phyloP scores from a whole-genome alignment of 2,113 vertebrate species.

The Crocuta crocuta region DNA sequence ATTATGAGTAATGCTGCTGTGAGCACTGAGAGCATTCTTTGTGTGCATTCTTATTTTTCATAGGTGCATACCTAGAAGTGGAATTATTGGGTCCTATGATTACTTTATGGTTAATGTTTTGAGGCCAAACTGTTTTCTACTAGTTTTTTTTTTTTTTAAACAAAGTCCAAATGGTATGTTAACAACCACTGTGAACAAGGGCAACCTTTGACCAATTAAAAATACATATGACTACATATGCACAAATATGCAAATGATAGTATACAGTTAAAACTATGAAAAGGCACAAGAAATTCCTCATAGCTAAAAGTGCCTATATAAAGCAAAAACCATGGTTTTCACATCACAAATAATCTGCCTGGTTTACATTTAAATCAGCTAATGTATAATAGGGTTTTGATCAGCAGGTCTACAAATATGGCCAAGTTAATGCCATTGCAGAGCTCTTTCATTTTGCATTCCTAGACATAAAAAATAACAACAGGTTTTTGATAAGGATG shows the following conservation, averaged over 20 bases:
- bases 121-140: neutral
- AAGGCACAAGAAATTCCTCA: neutral
- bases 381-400: neutral
- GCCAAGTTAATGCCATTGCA: neutral
- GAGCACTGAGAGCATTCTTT: neutral
- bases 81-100: neutral
- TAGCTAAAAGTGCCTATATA: neutral
- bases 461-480: neutral
- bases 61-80: neutral
- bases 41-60: neutral
- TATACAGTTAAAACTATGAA: neutral
- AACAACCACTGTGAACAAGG: neutral
- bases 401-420: neutral
- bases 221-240: neutral
- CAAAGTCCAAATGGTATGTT: conserved; percentile 9
- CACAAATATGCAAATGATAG: neutral
- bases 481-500: neutral
- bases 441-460: neutral
- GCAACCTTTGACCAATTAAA: neutral
- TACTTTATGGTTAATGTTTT: conserved; percentile 13
- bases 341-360: neutral
- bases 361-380: neutral
- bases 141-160: conserved; percentile 23
- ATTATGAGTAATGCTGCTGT: neutral
- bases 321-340: neutral